These are phyloP conservation scores for Gibbula magus DNA, from an alignment of 2,888 invertebrate species.

Conservation along the genomic window DNA sequence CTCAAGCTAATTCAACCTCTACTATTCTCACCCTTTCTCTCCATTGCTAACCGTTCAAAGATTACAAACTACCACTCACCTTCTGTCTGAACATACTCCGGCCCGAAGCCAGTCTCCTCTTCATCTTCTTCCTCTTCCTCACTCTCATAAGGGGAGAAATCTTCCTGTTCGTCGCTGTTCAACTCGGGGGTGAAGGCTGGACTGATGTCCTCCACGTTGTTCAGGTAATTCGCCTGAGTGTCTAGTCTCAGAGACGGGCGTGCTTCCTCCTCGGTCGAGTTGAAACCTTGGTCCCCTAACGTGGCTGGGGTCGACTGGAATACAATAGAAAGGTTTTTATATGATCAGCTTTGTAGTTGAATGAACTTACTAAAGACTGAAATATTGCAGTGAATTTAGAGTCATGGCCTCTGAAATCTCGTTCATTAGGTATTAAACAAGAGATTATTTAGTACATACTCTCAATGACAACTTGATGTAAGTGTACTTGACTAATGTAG, in stretches of 20 bases:
- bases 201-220: not conserved
- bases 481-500: too few species aligned
- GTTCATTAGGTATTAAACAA: too few species aligned
- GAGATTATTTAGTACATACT: too few species aligned
- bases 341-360: too few species aligned
- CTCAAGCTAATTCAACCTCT: too few species aligned
- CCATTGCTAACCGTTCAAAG: not conserved
- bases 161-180: not conserved
- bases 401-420: too few species aligned
- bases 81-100: too few species aligned
- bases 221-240: not conserved
- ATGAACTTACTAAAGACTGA: too few species aligned
- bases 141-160: conserved; percentile 33
- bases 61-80: not conserved
- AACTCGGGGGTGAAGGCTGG: not conserved
- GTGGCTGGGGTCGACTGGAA: not conserved
- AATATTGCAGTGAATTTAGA: too few species aligned
- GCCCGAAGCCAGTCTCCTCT: conserved; percentile 44
- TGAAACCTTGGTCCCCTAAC: not conserved
- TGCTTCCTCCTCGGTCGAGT: not conserved
- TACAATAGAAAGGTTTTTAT: too few species aligned
- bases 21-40: not conserved
- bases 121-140: conserved; percentile 50
- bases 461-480: too few species aligned
- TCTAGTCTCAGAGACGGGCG: not conserved